Evolutionary conservation across 2,888 invertebrate genomes (phyloP).

Genomic region (Lycaena phlaeas): DNA sequence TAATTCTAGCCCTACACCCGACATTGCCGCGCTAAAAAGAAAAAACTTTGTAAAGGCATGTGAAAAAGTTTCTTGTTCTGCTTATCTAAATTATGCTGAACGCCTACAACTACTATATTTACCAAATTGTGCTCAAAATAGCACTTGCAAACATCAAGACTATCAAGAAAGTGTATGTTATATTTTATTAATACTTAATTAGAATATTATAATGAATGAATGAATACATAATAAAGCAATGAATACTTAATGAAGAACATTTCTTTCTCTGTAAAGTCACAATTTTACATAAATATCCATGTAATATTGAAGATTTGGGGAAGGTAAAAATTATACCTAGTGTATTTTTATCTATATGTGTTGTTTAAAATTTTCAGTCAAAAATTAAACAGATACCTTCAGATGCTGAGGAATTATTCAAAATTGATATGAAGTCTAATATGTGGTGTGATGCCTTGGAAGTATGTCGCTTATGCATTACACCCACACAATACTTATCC

Average conservation of each 20-base stretch:
- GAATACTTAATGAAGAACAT: too few relatives aligned
- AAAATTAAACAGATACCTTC: conserved; percentile 32
- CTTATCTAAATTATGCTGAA: conserved; percentile 37
- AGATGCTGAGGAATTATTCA: conserved; percentile 44
- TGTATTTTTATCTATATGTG: too few relatives aligned
- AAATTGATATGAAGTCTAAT: conserved; percentile 45
- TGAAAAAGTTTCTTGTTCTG: conserved; percentile 42
- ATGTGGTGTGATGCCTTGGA: conserved; percentile 60
- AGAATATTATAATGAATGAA: not conserved
- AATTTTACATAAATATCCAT: too few relatives aligned
- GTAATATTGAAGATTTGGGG: too few relatives aligned
- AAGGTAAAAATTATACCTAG: too few relatives aligned
- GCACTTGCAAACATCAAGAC: conserved; percentile 35
- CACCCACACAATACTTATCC: conserved; percentile 44
- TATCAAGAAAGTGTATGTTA: conserved; percentile 29
- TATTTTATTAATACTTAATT: conserved; percentile 1
- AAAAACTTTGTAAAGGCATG: conserved; percentile 54
- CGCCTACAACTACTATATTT: conserved; percentile 39
- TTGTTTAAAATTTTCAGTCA: conserved; percentile 34
- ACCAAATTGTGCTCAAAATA: conserved; percentile 37
- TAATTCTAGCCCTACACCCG: conserved; percentile 19
- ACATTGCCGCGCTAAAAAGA: conserved; percentile 32
- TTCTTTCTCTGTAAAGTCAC: too few relatives aligned
- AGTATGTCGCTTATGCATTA: conserved; percentile 44
- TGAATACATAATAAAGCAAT: too few relatives aligned